phyloP scores from a whole-genome alignment of 2,888 invertebrate species.

The Xestia sexstrigata region DNA sequence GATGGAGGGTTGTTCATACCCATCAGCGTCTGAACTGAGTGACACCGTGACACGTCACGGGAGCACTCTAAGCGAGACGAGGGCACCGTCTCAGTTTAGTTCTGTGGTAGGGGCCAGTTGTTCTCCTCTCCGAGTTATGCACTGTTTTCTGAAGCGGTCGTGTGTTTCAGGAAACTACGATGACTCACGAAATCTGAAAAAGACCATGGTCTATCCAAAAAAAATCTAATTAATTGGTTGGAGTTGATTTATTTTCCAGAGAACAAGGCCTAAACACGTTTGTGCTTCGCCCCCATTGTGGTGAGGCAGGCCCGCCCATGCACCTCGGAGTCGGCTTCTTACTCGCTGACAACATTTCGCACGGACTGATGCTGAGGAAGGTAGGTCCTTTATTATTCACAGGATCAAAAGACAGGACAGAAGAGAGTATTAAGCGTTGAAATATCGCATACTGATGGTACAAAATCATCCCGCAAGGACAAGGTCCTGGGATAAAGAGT shows the following conservation, averaged over 20 bases:
- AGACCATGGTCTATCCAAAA: neutral
- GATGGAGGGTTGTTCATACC: neutral
- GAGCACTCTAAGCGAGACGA: neutral
- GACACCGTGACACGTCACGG: neutral
- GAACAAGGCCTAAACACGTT: constrained; percentile 98
- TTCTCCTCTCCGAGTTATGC: neutral
- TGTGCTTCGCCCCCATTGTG: constrained; percentile 98
- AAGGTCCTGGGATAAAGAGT: neutral
- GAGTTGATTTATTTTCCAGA: constrained; percentile 81
- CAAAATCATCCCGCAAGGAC: neutral
- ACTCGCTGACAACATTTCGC: constrained; percentile 99
- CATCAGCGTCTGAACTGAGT: neutral
- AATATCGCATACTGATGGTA: neutral
- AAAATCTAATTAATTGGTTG: neutral
- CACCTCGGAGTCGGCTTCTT: constrained; percentile 99
- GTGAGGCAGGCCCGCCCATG: constrained; percentile 99
- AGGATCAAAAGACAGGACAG: neutral
- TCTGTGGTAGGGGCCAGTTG: neutral
- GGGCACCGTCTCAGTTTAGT: neutral
- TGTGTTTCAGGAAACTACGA: neutral
- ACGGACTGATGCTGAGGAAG: constrained; percentile 98
- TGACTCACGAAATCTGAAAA: neutral
- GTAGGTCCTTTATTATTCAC: constrained; percentile 79
- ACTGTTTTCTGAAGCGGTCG: neutral
- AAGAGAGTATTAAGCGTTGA: neutral